Percentiles rank a stretch among this genome's conserved stretches.
Conservation (phyloP, 2,113 vertebrate species). For the Anguilla japonica region DNA sequence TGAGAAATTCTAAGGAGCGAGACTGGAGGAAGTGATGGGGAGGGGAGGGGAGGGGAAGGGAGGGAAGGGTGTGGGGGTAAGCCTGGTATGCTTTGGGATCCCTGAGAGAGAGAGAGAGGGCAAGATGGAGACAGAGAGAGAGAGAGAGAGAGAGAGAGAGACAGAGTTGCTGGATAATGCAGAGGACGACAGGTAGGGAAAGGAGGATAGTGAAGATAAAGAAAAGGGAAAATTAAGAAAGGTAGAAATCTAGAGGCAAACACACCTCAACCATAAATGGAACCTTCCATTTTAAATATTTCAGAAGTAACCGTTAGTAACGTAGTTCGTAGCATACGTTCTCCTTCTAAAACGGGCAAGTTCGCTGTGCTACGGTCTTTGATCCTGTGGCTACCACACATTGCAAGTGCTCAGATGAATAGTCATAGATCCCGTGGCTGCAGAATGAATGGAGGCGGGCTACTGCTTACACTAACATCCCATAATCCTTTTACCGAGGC, state of each 20-base stretch:
- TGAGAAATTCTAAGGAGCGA: background rate
- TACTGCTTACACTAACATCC: too few species aligned
- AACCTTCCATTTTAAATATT: too few species aligned
- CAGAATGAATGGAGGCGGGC: too few species aligned
- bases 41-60: constrained; percentile 26
- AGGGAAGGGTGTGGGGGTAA: constrained; percentile 18
- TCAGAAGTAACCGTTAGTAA: too few species aligned
- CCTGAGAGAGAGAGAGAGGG: constrained; percentile 4
- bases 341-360: too few species aligned
- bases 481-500: too few species aligned
- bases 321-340: too few species aligned
- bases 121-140: background rate
- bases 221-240: background rate
- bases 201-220: background rate
- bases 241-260: background rate
- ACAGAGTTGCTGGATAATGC: background rate
- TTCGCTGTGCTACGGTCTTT: background rate
- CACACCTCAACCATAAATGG: too few species aligned
- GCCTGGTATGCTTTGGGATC: too few species aligned
- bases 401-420: too few species aligned
- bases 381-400: background rate
- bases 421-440: too few species aligned
- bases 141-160: background rate
- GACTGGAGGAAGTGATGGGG: background rate
- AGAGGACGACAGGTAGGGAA: background rate